Evolutionary conservation across 2,888 invertebrate genomes (phyloP).

Genomic region (Anaspis maculata): DNA sequence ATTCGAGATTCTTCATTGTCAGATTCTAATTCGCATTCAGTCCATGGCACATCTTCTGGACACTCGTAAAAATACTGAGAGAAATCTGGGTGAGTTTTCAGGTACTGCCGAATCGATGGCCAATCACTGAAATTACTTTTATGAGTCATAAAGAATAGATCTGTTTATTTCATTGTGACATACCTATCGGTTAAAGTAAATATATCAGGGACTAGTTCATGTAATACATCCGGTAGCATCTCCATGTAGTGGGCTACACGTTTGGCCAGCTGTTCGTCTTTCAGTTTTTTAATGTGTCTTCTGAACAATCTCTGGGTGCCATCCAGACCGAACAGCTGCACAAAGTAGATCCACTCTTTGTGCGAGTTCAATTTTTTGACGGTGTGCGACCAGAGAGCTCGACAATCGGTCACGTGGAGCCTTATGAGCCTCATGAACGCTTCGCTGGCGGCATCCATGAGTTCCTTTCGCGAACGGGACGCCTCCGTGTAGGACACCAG

Average conservation of each 20-base stretch:
- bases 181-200: conserved; percentile 56
- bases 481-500: conserved; percentile 75
- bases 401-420: conserved; percentile 72
- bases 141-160: neutral
- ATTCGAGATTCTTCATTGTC: conserved; percentile 65
- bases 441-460: conserved; percentile 83
- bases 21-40: conserved; percentile 60
- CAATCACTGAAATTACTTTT: conserved; percentile 77
- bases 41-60: conserved; percentile 70
- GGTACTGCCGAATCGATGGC: conserved; percentile 76
- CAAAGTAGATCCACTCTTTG: conserved; percentile 82
- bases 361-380: conserved; percentile 79
- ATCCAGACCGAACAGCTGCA: conserved; percentile 65
- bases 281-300: conserved; percentile 69
- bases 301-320: conserved; percentile 63
- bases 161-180: conserved; percentile 9
- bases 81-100: conserved; percentile 89
- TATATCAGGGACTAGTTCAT: conserved; percentile 71
- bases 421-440: conserved; percentile 82
- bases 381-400: conserved; percentile 80
- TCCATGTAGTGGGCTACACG: conserved; percentile 70
- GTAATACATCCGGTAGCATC: conserved; percentile 66
- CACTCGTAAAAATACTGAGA: conserved; percentile 85
- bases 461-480: conserved; percentile 74
- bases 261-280: conserved; percentile 71